Evolutionary conservation across 2,888 invertebrate genomes (phyloP), one percentile per base, ranked within the genome.

Genomic region (Thumatha senex): DNA sequence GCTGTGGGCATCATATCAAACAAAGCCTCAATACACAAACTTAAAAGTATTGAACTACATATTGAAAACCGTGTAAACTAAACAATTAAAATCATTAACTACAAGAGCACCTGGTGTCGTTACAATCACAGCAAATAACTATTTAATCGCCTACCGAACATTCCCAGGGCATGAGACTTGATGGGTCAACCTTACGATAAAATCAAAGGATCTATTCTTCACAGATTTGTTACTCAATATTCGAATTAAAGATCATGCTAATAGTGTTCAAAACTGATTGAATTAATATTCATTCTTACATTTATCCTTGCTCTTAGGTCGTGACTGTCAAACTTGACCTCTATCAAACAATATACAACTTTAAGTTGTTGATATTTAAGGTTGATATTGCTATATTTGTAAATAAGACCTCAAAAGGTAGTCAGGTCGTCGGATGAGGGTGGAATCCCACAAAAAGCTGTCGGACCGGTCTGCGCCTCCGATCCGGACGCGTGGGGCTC

Each of bases 161-260:
- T 87, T 88, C 89, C 77, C 89, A 86, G 87, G 87, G 82, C 83
- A 83, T 80, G 75, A 78, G 72, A 76, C 83, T 82, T 84, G 84
- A 86, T 85, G 84, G 89, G 88, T 88, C 87, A 87, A 84, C 80
- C 73, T 74, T 69, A 78, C 78, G 86, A 88, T 87, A 84, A 84
- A 85, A 89, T 87, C 86, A 79, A 78, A 80, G 69, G 78, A 82
- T 72, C 79, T 81, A 82, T 84, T 84, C 82, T 81, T 81, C 71
- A 63, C 18, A 15, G 46, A 39, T 8, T 40, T 31, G 15, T 14
- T 58, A 62, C 50, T 34, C 46, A 1, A 82, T 78, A 71, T 67
- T 2, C 50, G 38, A 69, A 72, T 56, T 53, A 73, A 35, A 71
- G 35, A 0, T 0, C 1, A 5, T 13, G 13, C 14, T 0, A 5